phyloP scores from a whole-genome alignment of 1,140 invertebrate species.

The Sinonovacula constricta region DNA sequence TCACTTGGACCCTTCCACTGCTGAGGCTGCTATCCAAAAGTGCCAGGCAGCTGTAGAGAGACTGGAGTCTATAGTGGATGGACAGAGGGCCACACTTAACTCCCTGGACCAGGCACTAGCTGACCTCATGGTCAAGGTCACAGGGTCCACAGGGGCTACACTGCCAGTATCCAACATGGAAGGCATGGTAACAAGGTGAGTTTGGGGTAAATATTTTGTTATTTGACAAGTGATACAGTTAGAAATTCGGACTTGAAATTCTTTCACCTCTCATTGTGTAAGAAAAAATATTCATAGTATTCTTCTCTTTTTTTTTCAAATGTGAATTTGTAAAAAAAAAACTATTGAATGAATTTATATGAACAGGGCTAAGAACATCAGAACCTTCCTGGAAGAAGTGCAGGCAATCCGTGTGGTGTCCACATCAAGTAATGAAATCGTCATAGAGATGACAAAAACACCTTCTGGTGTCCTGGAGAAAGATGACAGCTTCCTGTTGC shows the following conservation, averaged over 20 bases:
- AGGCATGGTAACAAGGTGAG: background rate
- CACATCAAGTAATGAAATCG: too few relatives aligned
- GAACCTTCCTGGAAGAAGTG: too few relatives aligned
- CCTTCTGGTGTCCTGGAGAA: too few relatives aligned
- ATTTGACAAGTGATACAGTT: background rate
- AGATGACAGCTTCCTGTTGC: background rate
- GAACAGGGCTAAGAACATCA: too few relatives aligned
- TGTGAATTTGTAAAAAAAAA: too few relatives aligned
- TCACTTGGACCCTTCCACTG: background rate
- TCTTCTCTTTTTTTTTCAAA: constrained; percentile 14
- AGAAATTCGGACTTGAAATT: background rate
- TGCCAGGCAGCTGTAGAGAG: constrained; percentile 17
- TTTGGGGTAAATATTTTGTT: background rate
- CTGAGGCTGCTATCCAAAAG: constrained; percentile 3
- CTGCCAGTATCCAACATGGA: background rate
- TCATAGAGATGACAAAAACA: too few relatives aligned
- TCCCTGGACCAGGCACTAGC: background rate
- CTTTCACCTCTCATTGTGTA: background rate
- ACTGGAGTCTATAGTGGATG: background rate
- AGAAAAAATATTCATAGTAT: background rate
- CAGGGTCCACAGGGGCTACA: too few relatives aligned
- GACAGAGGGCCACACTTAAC: background rate
- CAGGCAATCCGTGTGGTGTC: too few relatives aligned
- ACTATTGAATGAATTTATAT: too few relatives aligned
- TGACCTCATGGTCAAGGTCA: background rate